Percentiles rank a stretch among this genome's conserved stretches.
phyloP scores from a whole-genome alignment of 2,797 vertebrate genomes.

The Oryzias sinensis region DNA sequence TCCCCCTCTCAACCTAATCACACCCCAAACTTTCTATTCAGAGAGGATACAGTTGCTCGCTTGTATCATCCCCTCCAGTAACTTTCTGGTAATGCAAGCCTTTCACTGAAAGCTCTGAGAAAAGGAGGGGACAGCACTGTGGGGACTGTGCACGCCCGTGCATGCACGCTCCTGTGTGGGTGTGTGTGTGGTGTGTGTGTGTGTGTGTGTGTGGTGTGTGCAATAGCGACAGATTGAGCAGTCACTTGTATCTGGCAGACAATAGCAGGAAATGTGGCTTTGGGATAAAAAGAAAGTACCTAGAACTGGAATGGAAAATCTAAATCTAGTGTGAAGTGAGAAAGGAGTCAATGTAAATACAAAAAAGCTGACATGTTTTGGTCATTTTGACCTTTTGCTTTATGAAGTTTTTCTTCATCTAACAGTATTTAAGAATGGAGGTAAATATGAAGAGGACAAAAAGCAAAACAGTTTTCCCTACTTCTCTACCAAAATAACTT shows the following conservation, averaged over 20 bases:
- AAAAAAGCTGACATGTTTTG: not conserved
- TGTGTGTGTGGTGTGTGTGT: not conserved
- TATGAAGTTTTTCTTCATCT: not conserved
- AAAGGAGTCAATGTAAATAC: not conserved
- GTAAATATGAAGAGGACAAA: not conserved
- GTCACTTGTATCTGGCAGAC: slow-evolving; percentile 53
- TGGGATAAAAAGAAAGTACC: slow-evolving; percentile 51
- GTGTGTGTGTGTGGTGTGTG: slow-evolving; percentile 6
- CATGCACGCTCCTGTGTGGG: not conserved
- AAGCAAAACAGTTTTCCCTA: not conserved
- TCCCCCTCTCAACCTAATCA: slow-evolving; percentile 27
- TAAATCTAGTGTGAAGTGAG: slow-evolving; percentile 10
- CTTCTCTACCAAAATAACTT: slow-evolving; percentile 20
- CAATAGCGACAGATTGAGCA: slow-evolving; percentile 32
- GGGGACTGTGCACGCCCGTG: slow-evolving; percentile 19
- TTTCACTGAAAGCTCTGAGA: slow-evolving; percentile 39
- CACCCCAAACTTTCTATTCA: slow-evolving; percentile 37
- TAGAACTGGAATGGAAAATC: slow-evolving; percentile 40
- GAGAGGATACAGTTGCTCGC: slow-evolving; percentile 58
- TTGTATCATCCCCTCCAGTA: slow-evolving; percentile 49
- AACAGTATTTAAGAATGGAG: not conserved
- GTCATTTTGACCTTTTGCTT: not conserved
- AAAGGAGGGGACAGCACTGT: slow-evolving; percentile 10
- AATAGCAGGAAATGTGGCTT: slow-evolving; percentile 74
- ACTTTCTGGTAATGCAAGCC: slow-evolving; percentile 59